These are phyloP conservation scores for Montipora foliosa DNA, from an alignment of 64 coral and sea anemone species.

Conservation along the genomic window DNA sequence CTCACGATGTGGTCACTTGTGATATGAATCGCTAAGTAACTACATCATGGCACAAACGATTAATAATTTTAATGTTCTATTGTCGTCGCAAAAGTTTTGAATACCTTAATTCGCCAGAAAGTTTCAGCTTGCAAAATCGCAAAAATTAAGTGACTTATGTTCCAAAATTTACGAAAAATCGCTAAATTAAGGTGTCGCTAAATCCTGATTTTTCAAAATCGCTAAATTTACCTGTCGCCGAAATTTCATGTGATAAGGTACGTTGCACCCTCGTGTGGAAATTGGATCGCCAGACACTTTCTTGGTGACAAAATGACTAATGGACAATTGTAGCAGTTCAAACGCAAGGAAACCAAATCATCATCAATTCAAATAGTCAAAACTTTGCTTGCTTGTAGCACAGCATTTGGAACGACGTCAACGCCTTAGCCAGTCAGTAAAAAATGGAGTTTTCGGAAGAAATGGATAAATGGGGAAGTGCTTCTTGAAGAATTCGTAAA, in stretches of 20 bases:
- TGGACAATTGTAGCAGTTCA: no score
- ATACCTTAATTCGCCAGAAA: conserved; percentile 83
- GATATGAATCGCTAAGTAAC: conserved; percentile 79
- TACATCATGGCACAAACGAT: conserved; percentile 77
- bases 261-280: no score
- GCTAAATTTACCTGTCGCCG: neutral
- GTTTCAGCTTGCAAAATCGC: conserved; percentile 78
- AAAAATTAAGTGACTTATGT: conserved; percentile 76
- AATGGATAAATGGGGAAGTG: no score
- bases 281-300: no score
- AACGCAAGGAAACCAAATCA: no score
- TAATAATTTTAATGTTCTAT: conserved; percentile 82
- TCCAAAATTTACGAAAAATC: conserved; percentile 61
- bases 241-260: conserved; percentile 58
- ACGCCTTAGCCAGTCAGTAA: no score
- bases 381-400: no score
- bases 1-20: conserved; percentile 75
- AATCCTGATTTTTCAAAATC: conserved; percentile 33
- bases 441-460: no score
- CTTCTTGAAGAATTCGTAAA: no score
- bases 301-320: no score
- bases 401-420: no score
- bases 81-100: conserved; percentile 82
- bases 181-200: conserved; percentile 56
- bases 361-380: no score